Evolutionary conservation across 1,140 invertebrate species (phyloP).

Genomic region (Camponotus pennsylvanicus): DNA sequence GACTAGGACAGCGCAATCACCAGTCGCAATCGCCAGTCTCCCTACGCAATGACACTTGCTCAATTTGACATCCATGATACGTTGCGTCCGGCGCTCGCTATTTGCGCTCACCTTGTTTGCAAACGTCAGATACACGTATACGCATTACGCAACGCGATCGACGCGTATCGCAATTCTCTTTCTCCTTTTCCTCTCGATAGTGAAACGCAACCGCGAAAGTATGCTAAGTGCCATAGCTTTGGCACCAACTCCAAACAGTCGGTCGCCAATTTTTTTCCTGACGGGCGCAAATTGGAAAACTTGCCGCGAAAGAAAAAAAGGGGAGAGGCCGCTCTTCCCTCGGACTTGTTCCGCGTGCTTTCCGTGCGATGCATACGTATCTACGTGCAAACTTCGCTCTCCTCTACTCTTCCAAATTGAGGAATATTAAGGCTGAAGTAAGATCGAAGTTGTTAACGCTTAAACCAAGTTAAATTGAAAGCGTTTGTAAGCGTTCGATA

Average conservation of each 20-base stretch:
- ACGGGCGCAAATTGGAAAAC: slow-evolving; percentile 33
- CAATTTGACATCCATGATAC: slow-evolving; percentile 31
- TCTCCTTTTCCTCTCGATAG: slow-evolving; percentile 15
- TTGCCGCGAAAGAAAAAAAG: background rate
- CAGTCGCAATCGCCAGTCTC: no score
- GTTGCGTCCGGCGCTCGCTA: background rate
- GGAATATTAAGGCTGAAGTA: background rate
- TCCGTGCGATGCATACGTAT: background rate
- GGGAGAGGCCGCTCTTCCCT: background rate
- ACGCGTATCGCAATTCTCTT: slow-evolving; percentile 28
- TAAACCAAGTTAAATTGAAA: slow-evolving; percentile 34
- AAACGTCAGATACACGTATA: background rate
- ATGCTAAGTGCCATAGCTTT: slow-evolving; percentile 12
- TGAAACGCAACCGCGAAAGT: slow-evolving; percentile 45
- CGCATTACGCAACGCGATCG: slow-evolving; percentile 1
- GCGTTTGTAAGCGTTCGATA: background rate
- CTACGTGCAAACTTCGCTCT: slow-evolving; percentile 4
- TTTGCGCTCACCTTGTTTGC: slow-evolving; percentile 19
- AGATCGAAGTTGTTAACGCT: slow-evolving; percentile 17
- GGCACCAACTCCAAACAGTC: slow-evolving; percentile 14
- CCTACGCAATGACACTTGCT: slow-evolving; percentile 34
- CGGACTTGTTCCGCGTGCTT: background rate
- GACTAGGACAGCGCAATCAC: background rate
- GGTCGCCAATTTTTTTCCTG: slow-evolving; percentile 9
- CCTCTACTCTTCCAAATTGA: background rate